Conservation (phyloP, 2,797 vertebrate genomes). For the Clarias laeviceps region DNA sequence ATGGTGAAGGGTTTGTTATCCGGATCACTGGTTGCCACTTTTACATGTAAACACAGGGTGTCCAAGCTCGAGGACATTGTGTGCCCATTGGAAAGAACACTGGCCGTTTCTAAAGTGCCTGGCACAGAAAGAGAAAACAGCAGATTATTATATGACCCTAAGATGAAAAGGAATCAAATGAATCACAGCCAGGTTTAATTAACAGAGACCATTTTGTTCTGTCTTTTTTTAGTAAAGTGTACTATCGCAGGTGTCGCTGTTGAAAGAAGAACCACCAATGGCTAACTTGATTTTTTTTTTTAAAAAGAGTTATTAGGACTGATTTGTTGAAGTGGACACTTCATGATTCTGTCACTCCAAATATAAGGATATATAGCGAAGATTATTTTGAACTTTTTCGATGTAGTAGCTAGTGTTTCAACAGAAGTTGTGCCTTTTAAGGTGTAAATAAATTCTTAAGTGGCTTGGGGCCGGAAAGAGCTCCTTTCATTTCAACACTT, state of each 20-base stretch:
- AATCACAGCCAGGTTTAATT: constrained; percentile 40
- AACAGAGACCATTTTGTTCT: constrained; percentile 33
- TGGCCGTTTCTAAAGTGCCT: constrained; percentile 25
- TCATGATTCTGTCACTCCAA: background rate
- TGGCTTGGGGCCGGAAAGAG: background rate
- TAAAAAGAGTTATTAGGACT: background rate
- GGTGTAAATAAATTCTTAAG: background rate
- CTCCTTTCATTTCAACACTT: background rate
- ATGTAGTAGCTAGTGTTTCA: background rate
- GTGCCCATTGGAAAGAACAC: constrained; percentile 46
- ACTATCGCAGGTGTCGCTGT: background rate
- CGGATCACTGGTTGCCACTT: constrained; percentile 30
- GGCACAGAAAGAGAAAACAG: constrained; percentile 37
- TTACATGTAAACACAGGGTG: constrained; percentile 39
- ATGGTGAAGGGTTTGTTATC: constrained; percentile 23
- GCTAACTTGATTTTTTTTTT: background rate
- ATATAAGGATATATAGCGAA: background rate
- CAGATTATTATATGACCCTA: constrained; percentile 44
- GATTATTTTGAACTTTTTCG: background rate
- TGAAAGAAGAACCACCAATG: constrained; percentile 7
- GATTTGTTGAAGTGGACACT: background rate
- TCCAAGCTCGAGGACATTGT: constrained; percentile 47
- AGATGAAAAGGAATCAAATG: constrained; percentile 47
- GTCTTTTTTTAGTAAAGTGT: constrained; percentile 11
- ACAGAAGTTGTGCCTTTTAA: background rate